Percentiles rank a stretch among this genome's conserved stretches.
These are phyloP conservation scores for Eonycteris spelaea DNA, from an alignment of 2,113 vertebrate genomes.

Conservation along the genomic window DNA sequence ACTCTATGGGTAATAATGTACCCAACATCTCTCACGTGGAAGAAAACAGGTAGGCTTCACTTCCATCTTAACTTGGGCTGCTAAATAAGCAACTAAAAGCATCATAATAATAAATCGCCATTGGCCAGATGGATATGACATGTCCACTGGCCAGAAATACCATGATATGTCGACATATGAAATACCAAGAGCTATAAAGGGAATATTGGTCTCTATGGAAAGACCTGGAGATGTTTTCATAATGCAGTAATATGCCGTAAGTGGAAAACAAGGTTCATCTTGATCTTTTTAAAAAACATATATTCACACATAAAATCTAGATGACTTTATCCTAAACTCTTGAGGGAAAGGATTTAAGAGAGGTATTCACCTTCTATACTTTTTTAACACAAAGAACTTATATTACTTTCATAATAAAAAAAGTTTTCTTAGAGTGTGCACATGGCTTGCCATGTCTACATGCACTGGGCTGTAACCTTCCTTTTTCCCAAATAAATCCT, in stretches of 20 bases:
- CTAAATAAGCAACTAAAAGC: neutral
- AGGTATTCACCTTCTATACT: neutral
- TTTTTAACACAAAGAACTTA: neutral
- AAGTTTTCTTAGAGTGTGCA: neutral
- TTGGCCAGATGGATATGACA: neutral
- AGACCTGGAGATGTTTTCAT: neutral
- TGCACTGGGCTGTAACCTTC: too few relatives aligned
- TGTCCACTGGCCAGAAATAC: neutral
- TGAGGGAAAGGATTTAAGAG: neutral
- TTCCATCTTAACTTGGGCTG: neutral
- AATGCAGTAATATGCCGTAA: neutral
- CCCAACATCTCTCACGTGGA: neutral
- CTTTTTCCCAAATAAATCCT: too few relatives aligned
- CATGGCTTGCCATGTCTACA: too few relatives aligned
- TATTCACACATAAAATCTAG: neutral
- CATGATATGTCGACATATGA: neutral
- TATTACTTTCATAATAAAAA: neutral
- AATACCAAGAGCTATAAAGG: neutral
- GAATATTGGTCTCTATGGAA: neutral
- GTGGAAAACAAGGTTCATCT: neutral
- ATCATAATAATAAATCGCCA: neutral
- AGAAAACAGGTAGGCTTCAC: neutral
- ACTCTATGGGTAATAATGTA: neutral
- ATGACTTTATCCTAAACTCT: neutral
- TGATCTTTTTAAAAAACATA: neutral